Evolutionary conservation across 35 echinoderm and acorn worm species (phyloP), one percentile per base, ranked within the genome.

Genomic region (Heliocidaris erythrogramma): DNA sequence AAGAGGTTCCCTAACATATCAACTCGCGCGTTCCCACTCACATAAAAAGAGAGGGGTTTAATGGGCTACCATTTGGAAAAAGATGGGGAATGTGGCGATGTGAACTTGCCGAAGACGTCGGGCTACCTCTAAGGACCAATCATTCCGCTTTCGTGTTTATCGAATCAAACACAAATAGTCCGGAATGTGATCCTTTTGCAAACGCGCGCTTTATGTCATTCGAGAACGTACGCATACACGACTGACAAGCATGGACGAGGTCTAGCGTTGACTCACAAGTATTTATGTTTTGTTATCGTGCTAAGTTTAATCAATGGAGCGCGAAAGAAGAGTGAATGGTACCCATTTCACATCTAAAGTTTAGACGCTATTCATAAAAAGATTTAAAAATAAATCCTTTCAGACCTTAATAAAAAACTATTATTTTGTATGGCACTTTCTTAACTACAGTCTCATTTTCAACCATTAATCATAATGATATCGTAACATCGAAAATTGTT

Each of bases 241-340:
- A 78, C 65, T 78, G 65, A 27, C 65, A 78, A 27, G 27, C 65
- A 78, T 8, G 21, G 65, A 21, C 65, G 65, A n/a, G 65, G 65
- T 27, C 27, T 78, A 78, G 65, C 7, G 65, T 24, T 7, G 18
- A 78, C 65, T 78, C 27, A 78, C 65, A 24, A 78, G 18, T 78
- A 78, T 78, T 78, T 78, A n/a, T 78, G 65, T 78, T 78, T 78
- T 78, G 65, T 78, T 78, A 78, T 78, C 65, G 18, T 78, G 65
- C 65, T 24, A 78, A n/a, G 18, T 27, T 78, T n/a, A 78, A 78
- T 78, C 65, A 78, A 78, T 78, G 17, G 5, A 27, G 18, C 21
- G 65, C 21, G 65, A 78, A 7, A 21, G 65, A 78, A n/a, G 27
- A 18, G 65, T 78, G 65, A 78, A 78, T 78, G 65, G 65, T 78